Conservation (phyloP, 2,888 invertebrate species). For the Erpobdella octoculata region DNA sequence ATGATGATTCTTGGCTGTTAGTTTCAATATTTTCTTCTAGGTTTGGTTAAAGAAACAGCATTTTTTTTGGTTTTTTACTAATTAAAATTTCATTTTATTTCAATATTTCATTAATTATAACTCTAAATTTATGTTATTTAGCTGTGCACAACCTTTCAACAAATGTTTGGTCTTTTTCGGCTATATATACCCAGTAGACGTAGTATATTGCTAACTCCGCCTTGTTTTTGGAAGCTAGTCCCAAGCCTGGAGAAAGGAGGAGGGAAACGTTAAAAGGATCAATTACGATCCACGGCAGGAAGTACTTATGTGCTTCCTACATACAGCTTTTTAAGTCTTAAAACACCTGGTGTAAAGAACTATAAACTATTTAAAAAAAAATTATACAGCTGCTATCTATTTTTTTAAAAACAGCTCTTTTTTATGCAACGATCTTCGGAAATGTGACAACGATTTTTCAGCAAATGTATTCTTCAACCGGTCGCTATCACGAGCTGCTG, state of each 20-base stretch:
- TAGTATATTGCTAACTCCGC: too few species aligned
- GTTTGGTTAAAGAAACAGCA: too few species aligned
- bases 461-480: constrained; percentile 97
- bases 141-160: not conserved
- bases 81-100: not conserved
- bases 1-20: constrained; percentile 99
- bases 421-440: constrained; percentile 98
- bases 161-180: too few species aligned
- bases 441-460: constrained; percentile 99
- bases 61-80: too few species aligned
- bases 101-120: not conserved
- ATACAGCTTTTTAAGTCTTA: too few species aligned
- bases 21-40: constrained; percentile 42
- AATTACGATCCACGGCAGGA: too few species aligned
- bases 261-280: too few species aligned
- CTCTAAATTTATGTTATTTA: not conserved
- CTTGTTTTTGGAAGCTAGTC: too few species aligned
- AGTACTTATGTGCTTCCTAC: too few species aligned
- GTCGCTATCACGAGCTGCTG: constrained; percentile 97
- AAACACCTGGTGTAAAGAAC: too few species aligned
- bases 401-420: constrained; percentile 63
- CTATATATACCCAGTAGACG: not conserved
- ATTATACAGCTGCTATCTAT: not conserved
- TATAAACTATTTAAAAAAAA: too few species aligned
- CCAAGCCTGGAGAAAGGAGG: too few species aligned